Percentiles rank a stretch among this genome's conserved stretches.
Conservation (phyloP, 2,888 invertebrate species). For the Protodeltote pygarga region DNA sequence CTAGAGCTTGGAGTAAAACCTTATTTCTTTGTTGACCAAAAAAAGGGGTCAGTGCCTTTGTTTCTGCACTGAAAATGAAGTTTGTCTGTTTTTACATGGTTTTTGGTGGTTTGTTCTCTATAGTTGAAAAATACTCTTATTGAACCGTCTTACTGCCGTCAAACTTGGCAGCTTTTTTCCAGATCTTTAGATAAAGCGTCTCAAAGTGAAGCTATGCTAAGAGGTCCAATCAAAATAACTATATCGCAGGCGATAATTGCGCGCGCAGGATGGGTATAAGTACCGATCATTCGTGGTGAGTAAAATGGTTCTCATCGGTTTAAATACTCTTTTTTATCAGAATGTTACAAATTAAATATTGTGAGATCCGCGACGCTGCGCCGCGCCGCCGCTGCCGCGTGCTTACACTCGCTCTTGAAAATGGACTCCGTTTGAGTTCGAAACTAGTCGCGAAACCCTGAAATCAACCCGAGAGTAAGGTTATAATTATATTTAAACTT, state of each 20-base stretch:
- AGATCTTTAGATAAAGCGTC: slow-evolving; percentile 31
- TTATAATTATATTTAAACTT: too few species aligned
- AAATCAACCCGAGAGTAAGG: too few species aligned
- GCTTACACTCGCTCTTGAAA: too few species aligned
- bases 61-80: too few species aligned
- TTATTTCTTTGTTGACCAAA: too few species aligned
- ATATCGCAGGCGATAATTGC: slow-evolving; percentile 64
- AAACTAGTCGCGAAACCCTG: too few species aligned
- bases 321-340: slow-evolving; percentile 22
- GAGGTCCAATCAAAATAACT: slow-evolving; percentile 63
- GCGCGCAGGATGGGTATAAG: slow-evolving; percentile 44
- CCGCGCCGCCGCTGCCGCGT: too few species aligned
- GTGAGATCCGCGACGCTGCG: slow-evolving; percentile 8
- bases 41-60: too few species aligned
- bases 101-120: too few species aligned
- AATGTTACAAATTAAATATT: too few species aligned
- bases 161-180: slow-evolving; percentile 15
- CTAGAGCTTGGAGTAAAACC: neutral
- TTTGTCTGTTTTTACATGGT: neutral
- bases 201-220: slow-evolving; percentile 53
- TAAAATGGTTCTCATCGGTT: slow-evolving; percentile 21
- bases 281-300: slow-evolving; percentile 21
- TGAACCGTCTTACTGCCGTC: slow-evolving; percentile 5
- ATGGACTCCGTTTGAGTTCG: too few species aligned
- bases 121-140: neutral